Evolutionary conservation across 2,797 vertebrate species (phyloP).

Genomic region (Alexandromys oeconomus): DNA sequence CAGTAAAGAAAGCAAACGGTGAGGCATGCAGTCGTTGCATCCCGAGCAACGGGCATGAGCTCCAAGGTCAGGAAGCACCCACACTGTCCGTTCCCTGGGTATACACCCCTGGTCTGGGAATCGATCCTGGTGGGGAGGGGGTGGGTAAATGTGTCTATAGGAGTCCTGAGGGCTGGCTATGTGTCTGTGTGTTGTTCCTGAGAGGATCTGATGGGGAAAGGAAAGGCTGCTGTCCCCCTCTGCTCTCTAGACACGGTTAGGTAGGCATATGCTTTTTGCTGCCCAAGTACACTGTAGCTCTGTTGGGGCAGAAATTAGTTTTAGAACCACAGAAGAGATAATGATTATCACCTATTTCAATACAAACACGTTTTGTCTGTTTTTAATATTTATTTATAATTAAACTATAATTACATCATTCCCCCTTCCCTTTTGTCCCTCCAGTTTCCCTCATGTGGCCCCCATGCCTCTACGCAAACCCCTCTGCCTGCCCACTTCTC

Average conservation of each 20-base stretch:
- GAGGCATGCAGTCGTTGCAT: too few species aligned
- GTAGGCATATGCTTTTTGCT: not conserved
- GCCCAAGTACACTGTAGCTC: not conserved
- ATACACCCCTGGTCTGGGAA: not conserved
- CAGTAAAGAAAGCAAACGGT: not conserved
- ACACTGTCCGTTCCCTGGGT: not conserved
- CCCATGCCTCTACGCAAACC: not conserved
- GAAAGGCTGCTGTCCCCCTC: not conserved
- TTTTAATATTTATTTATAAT: not conserved
- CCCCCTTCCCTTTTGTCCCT: not conserved
- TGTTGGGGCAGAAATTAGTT: not conserved
- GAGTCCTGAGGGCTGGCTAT: too few species aligned
- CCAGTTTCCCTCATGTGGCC: not conserved
- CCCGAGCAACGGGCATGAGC: not conserved
- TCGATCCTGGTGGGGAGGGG: too few species aligned
- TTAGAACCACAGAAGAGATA: not conserved
- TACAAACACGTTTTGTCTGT: not conserved
- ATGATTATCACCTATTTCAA: not conserved
- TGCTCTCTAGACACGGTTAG: too few species aligned
- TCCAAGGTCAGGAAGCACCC: not conserved
- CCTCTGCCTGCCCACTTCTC: not conserved
- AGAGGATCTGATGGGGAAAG: not conserved
- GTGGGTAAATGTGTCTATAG: accelerated
- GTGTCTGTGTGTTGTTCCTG: not conserved
- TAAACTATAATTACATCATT: not conserved